Conservation (phyloP, 2,797 vertebrate genomes). For the Ispidina picta region DNA sequence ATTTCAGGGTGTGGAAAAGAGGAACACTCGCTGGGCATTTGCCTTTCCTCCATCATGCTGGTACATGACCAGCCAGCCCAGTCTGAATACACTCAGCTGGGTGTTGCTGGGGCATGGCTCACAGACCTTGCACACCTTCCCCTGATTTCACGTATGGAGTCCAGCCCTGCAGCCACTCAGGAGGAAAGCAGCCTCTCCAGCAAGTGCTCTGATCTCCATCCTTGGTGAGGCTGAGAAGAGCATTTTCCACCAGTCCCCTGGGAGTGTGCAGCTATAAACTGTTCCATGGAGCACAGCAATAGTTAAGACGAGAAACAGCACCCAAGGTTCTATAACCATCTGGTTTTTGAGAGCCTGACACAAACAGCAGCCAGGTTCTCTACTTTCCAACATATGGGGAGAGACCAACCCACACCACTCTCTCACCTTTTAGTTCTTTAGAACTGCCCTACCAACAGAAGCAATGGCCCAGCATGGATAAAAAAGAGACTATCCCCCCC, state of each 20-base stretch:
- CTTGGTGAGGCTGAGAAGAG: not conserved
- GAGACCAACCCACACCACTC: not conserved
- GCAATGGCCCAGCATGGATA: accelerated
- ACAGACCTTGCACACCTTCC: not conserved
- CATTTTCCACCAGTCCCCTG: not conserved
- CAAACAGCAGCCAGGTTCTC: not conserved
- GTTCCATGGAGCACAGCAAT: accelerated
- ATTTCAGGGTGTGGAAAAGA: not conserved
- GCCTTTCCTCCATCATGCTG: not conserved
- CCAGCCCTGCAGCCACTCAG: not conserved
- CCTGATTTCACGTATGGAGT: not conserved
- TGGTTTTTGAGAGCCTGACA: not conserved
- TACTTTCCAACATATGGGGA: not conserved
- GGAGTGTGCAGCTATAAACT: not conserved
- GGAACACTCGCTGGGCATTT: not conserved
- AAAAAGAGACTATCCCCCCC: slow-evolving; percentile 40
- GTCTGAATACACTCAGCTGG: accelerated
- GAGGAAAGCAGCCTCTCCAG: not conserved
- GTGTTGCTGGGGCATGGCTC: not conserved
- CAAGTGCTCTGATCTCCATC: not conserved
- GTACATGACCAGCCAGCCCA: not conserved
- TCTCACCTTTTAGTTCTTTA: not conserved
- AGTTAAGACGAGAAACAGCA: not conserved
- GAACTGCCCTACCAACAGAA: not conserved
- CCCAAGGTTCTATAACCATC: not conserved